phyloP scores from a whole-genome alignment of 2,113 vertebrate species.

The Lepus timidus region DNA sequence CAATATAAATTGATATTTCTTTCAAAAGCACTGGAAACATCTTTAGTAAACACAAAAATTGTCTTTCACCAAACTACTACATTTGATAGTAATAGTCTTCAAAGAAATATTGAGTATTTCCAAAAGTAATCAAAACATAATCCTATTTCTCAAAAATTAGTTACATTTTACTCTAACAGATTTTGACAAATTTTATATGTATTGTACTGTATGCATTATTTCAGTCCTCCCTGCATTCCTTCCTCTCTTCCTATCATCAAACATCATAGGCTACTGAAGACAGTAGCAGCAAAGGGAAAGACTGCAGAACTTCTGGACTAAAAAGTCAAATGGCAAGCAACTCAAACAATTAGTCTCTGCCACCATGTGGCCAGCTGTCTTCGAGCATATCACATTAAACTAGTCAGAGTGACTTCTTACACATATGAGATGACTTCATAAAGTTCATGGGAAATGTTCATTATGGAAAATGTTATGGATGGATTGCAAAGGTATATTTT shows the following conservation, averaged over 20 bases:
- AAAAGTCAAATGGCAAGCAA: background rate
- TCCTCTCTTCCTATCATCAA: background rate
- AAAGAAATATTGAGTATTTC: slow-evolving; percentile 77
- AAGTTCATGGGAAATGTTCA: no score
- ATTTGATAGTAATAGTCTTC: slow-evolving; percentile 86
- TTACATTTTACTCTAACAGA: slow-evolving; percentile 48
- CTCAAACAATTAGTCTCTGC: background rate
- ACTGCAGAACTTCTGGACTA: background rate
- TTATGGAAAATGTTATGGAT: no score
- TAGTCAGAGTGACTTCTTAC: background rate
- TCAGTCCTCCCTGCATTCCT: background rate
- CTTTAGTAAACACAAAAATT: slow-evolving; percentile 77
- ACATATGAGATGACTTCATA: no score
- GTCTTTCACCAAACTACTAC: slow-evolving; percentile 82
- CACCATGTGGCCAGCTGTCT: background rate
- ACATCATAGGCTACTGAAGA: background rate
- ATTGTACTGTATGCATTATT: background rate
- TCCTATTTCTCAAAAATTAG: slow-evolving; percentile 57
- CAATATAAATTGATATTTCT: slow-evolving; percentile 82
- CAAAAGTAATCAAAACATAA: slow-evolving; percentile 72
- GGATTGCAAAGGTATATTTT: no score
- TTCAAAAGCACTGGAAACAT: slow-evolving; percentile 81
- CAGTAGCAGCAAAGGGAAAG: background rate
- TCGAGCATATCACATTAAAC: background rate
- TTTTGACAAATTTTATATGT: background rate